A percentile compares a stretch with the other conserved stretches of the same genome.
Evolutionary conservation across 2,113 vertebrate species (phyloP).

Genomic region (Crotalus helleri): DNA sequence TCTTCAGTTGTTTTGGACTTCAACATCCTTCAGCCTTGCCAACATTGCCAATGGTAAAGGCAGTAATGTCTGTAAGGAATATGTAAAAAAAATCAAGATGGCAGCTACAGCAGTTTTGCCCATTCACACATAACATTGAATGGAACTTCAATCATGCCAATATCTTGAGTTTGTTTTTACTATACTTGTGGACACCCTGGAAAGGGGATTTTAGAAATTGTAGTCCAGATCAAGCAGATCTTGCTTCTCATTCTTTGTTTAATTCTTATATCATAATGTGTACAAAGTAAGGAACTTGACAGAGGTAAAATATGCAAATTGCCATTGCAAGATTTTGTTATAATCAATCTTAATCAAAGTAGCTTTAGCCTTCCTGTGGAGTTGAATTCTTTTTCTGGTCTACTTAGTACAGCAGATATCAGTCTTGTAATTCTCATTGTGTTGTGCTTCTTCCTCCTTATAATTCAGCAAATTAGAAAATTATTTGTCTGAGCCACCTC

Average conservation of each 20-base stretch:
- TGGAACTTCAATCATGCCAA: neutral
- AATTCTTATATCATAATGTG: neutral
- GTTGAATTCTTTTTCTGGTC: neutral
- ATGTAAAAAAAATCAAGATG: neutral
- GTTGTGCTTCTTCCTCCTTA: neutral
- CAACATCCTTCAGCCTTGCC: neutral
- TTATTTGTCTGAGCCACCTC: neutral
- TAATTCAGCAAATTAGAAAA: neutral
- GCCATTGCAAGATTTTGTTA: neutral
- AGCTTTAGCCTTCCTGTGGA: neutral
- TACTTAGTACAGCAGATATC: neutral
- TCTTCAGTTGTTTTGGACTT: neutral
- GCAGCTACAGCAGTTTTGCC: neutral
- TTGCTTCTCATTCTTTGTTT: neutral
- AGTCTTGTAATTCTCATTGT: neutral
- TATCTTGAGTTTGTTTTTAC: neutral
- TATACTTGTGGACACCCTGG: neutral
- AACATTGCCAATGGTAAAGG: neutral
- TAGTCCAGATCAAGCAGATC: neutral
- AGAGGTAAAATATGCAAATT: neutral
- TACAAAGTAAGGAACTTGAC: neutral
- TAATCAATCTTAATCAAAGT: neutral
- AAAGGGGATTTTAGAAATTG: neutral
- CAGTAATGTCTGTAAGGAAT: neutral
- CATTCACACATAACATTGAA: neutral